Evolutionary conservation across 2,113 vertebrate genomes (phyloP).

Genomic region (Mormyrus iriodes): DNA sequence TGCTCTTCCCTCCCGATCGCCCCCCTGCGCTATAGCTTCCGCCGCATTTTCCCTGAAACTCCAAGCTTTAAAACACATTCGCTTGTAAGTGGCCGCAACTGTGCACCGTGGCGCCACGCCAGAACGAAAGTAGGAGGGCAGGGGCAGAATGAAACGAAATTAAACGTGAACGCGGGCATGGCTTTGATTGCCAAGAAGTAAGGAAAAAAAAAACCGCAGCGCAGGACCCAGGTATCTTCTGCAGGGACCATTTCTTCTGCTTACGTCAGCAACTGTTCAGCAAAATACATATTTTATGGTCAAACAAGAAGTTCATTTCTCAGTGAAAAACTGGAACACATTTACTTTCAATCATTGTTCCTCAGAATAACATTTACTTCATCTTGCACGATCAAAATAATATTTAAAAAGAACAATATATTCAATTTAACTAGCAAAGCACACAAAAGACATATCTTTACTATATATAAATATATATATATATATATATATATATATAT

Average conservation of each 20-base stretch:
- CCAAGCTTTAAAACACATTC: neutral
- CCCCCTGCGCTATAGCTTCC: neutral
- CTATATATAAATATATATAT: too few species aligned
- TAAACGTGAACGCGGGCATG: slow-evolving; percentile 25
- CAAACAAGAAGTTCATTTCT: neutral
- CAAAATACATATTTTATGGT: neutral
- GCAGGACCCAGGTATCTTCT: slow-evolving; percentile 18
- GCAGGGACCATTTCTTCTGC: neutral
- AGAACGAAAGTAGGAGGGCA: slow-evolving; percentile 27
- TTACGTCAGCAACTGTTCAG: neutral
- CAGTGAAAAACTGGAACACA: neutral
- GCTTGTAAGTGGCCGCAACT: neutral
- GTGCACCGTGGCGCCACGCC: neutral
- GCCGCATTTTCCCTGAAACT: neutral
- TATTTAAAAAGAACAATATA: neutral
- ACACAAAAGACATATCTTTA: neutral
- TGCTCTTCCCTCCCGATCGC: neutral
- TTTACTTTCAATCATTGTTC: neutral
- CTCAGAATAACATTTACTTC: neutral
- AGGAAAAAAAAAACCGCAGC: slow-evolving; percentile 19
- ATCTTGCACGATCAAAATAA: neutral
- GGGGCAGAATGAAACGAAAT: slow-evolving; percentile 26
- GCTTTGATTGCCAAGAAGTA: slow-evolving; percentile 25
- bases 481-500: too few species aligned
- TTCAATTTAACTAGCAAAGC: neutral